Base-by-base conservation (phyloP, 1,140 invertebrate genomes). In the Drosophila simulans region DNA sequence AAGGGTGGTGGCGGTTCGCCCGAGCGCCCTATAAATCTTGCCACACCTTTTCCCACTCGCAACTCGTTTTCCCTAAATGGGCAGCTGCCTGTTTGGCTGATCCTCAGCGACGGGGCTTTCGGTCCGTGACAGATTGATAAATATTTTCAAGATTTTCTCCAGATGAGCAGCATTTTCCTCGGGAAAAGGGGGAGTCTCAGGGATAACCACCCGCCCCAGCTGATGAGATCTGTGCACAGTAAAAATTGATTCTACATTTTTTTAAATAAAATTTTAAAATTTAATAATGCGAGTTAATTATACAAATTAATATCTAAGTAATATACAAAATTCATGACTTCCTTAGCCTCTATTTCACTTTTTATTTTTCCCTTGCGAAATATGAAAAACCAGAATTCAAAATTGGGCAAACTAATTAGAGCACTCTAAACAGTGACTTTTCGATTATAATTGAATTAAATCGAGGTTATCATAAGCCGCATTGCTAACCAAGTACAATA, bases 41-140 rank as follows among this genome's bases (percentile, higher is more conserved):
- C 25, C 66, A 49, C 25, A 65, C 43, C 57, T 34, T 58, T 48
- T 39, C 13, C 22, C 45, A 46, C 31, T 43, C 35, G 46, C 39
- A 88, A 88, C 84, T 73, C 68, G 85, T 89, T 88, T 88, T 73
- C 77, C 72, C 76, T 64, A 84, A 89, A 84, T 77, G 84, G 85
- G 68, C 77, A 84, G 79, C 66, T 71, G 70, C 66, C 73, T 60
- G 69, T 37, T 17, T 35, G 20, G 22, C 54, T 46, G 46, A 78
- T 68, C 62, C 62, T 70, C 13, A 17, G 25, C 35, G 1, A 37
- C 27, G 17, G 31, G 45, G 63, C 63, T 66, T 51, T 66, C 57
- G 13, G 3, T 39, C 64, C 81, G 81, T 81, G 77, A 81, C 81
- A 85, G 66, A 86, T 77, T 85, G 81, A 85, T 85, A 85, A 86